Percentiles rank a stretch among this genome's conserved stretches.
phyloP scores from a whole-genome alignment of 2,113 vertebrate species.

The Oostethus manadensis region DNA sequence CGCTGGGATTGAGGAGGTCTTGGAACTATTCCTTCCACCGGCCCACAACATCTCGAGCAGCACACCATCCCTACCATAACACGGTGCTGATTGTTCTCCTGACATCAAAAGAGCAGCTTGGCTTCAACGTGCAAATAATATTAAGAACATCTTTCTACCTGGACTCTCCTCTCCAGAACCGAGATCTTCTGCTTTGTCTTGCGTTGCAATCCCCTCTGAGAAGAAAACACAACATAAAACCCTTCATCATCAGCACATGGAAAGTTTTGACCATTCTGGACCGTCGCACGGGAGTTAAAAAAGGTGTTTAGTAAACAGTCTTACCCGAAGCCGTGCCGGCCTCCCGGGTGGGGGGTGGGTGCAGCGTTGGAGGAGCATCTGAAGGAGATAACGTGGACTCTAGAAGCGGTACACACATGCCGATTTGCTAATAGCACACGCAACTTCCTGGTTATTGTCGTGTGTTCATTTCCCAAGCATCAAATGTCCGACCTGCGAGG shows the following conservation, averaged over 20 bases:
- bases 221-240: background rate
- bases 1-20: no score
- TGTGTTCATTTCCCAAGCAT: no score
- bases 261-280: no score
- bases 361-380: background rate
- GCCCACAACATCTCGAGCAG: no score
- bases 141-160: background rate
- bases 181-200: background rate
- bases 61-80: no score
- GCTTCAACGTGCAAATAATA: no score
- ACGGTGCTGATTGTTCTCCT: no score
- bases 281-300: background rate
- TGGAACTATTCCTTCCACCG: no score
- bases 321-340: background rate
- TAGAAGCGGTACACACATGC: background rate
- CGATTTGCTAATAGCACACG: no score
- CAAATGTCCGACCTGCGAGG: background rate
- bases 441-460: no score
- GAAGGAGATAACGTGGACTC: background rate
- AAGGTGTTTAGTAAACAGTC: background rate
- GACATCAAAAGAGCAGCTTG: no score
- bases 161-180: background rate
- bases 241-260: no score
- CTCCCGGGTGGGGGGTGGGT: background rate
- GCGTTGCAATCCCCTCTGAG: background rate